These are phyloP conservation scores for Diogma glabrata DNA, from an alignment of 2,888 invertebrate species.

Conservation along the genomic window DNA sequence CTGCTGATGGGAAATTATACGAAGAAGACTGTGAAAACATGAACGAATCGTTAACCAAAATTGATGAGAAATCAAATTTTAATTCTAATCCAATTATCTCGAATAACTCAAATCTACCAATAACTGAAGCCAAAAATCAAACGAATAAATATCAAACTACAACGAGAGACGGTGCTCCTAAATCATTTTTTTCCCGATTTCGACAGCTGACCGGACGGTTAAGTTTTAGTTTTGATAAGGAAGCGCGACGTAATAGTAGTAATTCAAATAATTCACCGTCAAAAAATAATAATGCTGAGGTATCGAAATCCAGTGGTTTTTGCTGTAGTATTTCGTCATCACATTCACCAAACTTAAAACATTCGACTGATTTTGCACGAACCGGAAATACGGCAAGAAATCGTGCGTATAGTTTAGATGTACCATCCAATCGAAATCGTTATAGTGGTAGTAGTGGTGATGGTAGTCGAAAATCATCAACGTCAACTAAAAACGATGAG, in stretches of 20 bases:
- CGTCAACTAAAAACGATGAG: slow-evolving; percentile 29
- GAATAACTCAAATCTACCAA: neutral
- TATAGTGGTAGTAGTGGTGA: slow-evolving; percentile 30
- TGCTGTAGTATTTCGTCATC: slow-evolving; percentile 29
- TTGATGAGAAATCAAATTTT: neutral
- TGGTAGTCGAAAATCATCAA: slow-evolving; percentile 28
- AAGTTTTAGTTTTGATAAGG: slow-evolving; percentile 34
- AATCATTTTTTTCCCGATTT: slow-evolving; percentile 33
- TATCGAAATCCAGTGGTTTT: slow-evolving; percentile 15
- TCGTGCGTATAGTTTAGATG: slow-evolving; percentile 36
- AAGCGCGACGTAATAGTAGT: slow-evolving; percentile 28
- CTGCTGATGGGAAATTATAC: slow-evolving; percentile 4
- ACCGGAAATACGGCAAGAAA: slow-evolving; percentile 23
- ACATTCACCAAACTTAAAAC: neutral
- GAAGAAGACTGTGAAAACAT: slow-evolving; percentile 8
- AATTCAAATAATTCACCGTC: slow-evolving; percentile 1
- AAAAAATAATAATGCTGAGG: slow-evolving; percentile 14
- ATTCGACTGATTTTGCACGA: neutral
- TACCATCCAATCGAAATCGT: slow-evolving; percentile 28
- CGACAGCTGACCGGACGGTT: slow-evolving; percentile 37
- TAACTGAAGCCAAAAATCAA: neutral
- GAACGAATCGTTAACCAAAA: neutral
- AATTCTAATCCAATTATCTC: neutral
- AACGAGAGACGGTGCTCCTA: slow-evolving; percentile 12
- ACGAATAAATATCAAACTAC: slow-evolving; percentile 5